Base-by-base conservation (phyloP, 2,888 invertebrate species). In the Machimus rusticus region DNA sequence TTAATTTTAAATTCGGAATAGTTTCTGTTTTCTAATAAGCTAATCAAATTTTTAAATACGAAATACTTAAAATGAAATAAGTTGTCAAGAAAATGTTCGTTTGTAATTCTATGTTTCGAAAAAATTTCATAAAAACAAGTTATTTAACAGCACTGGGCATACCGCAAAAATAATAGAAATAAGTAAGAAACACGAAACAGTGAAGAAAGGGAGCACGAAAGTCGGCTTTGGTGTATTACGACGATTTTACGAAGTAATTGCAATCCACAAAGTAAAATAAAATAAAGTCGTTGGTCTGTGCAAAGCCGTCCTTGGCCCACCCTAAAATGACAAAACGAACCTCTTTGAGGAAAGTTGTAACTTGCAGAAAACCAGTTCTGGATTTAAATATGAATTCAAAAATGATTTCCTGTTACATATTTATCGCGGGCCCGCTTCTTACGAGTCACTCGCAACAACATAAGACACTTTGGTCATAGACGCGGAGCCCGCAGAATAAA, bases 351-450 rank as follows among this genome's bases (percentile, higher is more conserved):
- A 37, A 82, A 82, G 57, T 9, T 8, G 55, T n/a, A 82, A 57
- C 31, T 37, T 19, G 39, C 82, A 19, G 16, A 82, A 81, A 82
- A 82, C 82, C 66, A 82, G 82, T 82, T 82, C 31, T 57, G 31
- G 19, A 82, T 82, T 79, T 23, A 66, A 82, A 82, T 82, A 82
- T 82, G 57, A 82, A 82, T 57, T 37, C 14, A 37, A 55, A 82
- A 82, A 82, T 82, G 57, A 82, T 82, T 82, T 82, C 82, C 82
- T 82, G 82, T 82, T 82, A 82, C 82, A 82, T 34, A 57, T 82
- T 82, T 82, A 57, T 57, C 82, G 66, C 82, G n/a, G 57, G 37
- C 57, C 57, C 37, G 55, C 66, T 34, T 31, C 57, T 55, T 81
- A 79, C 34, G 55, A 14, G 23, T 19, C 34, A 34, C 57, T 57